phyloP scores from a whole-genome alignment of 53 echinoderm and acorn worm species.

The Pentamera pediparva region DNA sequence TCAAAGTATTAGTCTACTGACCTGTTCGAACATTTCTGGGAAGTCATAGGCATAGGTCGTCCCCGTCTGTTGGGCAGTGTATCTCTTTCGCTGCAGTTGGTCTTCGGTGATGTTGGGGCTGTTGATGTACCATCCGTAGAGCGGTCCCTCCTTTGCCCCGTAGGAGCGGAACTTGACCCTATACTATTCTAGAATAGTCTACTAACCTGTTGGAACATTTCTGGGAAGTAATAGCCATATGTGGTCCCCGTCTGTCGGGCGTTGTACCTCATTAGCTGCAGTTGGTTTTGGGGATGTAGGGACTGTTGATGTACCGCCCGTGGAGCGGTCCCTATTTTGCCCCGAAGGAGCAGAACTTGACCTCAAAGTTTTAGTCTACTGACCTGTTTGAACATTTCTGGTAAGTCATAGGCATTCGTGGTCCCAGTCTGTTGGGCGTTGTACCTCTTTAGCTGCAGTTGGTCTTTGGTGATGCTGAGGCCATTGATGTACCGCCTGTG shows the following conservation, averaged over 20 bases:
- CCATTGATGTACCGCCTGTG: conserved; percentile 75
- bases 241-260: conserved; percentile 78
- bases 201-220: conserved; percentile 84
- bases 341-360: conserved; percentile 65
- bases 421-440: conserved; percentile 78
- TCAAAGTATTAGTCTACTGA: not conserved
- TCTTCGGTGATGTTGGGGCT: conserved; percentile 93
- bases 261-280: conserved; percentile 94
- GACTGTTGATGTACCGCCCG: conserved; percentile 69
- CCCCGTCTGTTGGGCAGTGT: conserved; percentile 71
- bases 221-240: conserved; percentile 94
- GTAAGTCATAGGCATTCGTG: conserved; percentile 95
- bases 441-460: conserved; percentile 91
- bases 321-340: conserved; percentile 73
- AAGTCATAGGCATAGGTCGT: conserved; percentile 97
- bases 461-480: conserved; percentile 93
- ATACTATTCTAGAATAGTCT: too few species aligned
- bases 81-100: conserved; percentile 87
- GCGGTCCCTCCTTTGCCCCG: conserved; percentile 69
- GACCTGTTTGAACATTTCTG: conserved; percentile 91
- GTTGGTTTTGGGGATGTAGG: conserved; percentile 96
- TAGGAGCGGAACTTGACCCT: conserved; percentile 87
- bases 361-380: not conserved
- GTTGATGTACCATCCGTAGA: conserved; percentile 74
- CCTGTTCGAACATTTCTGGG: conserved; percentile 94